Percentiles rank a stretch among this genome's conserved stretches.
Evolutionary conservation across 2,113 vertebrate genomes (phyloP).

Genomic region (Podarcis cretensis): DNA sequence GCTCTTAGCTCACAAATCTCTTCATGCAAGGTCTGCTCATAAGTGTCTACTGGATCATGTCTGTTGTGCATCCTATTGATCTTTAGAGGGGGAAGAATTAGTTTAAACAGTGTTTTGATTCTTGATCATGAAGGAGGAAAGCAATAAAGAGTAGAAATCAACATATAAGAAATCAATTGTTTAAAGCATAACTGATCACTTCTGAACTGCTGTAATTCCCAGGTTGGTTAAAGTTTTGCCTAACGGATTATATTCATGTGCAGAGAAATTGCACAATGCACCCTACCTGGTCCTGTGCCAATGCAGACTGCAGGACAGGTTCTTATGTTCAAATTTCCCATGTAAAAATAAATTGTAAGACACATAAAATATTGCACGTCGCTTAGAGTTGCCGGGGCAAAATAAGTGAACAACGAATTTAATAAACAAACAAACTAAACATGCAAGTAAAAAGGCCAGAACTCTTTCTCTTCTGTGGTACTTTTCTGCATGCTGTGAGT

Average conservation of each 20-base stretch:
- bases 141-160: not conserved
- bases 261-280: not conserved
- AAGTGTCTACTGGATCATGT: not conserved
- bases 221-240: not conserved
- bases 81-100: constrained; percentile 1
- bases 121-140: not conserved
- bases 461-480: not conserved
- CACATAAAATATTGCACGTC: too few species aligned
- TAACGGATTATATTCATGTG: not conserved
- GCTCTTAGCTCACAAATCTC: constrained; percentile 42
- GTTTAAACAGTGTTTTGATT: not conserved
- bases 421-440: not conserved
- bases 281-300: not conserved
- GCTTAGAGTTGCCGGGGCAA: too few species aligned
- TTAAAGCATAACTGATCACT: not conserved
- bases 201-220: not conserved
- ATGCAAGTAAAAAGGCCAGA: not conserved
- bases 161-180: not conserved
- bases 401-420: too few species aligned
- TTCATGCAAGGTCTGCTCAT: constrained; percentile 29
- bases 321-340: not conserved
- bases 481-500: not conserved
- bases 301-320: not conserved
- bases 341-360: not conserved
- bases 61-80: constrained; percentile 15